Conservation (phyloP, 2,113 vertebrate genomes). For the Solea senegalensis region DNA sequence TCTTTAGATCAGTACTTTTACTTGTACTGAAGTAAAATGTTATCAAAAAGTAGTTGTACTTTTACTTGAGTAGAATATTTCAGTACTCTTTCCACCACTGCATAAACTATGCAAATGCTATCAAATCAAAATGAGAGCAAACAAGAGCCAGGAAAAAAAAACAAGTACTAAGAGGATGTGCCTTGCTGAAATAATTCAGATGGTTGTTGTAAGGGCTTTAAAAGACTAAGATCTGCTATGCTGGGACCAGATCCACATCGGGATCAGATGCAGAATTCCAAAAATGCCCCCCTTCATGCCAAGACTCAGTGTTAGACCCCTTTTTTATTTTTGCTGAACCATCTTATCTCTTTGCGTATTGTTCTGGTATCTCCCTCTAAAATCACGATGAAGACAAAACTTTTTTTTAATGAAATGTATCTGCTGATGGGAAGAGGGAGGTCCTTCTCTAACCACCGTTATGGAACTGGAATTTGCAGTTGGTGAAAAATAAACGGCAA, state of each 20-base stretch:
- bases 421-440: constrained; percentile 7
- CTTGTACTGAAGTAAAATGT: no score
- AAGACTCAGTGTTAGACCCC: constrained; percentile 53
- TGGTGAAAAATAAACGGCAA: constrained; percentile 44
- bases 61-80: no score
- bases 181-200: constrained; percentile 43
- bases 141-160: constrained; percentile 20
- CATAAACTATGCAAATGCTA: neutral
- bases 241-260: constrained; percentile 66
- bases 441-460: neutral
- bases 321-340: constrained; percentile 47
- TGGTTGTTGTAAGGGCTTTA: constrained; percentile 61
- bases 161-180: constrained; percentile 38
- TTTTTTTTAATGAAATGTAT: constrained; percentile 37
- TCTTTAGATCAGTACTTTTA: no score
- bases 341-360: constrained; percentile 58
- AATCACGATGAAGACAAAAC: no score
- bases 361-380: constrained; percentile 28
- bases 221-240: constrained; percentile 71
- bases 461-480: constrained; percentile 2
- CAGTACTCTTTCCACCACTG: no score
- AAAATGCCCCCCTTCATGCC: constrained; percentile 76
- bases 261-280: constrained; percentile 82
- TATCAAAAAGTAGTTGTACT: no score
- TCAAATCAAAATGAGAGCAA: constrained; percentile 30